Evolutionary conservation across 2,888 invertebrate genomes (phyloP).

Genomic region (Eupithecia exiguata): DNA sequence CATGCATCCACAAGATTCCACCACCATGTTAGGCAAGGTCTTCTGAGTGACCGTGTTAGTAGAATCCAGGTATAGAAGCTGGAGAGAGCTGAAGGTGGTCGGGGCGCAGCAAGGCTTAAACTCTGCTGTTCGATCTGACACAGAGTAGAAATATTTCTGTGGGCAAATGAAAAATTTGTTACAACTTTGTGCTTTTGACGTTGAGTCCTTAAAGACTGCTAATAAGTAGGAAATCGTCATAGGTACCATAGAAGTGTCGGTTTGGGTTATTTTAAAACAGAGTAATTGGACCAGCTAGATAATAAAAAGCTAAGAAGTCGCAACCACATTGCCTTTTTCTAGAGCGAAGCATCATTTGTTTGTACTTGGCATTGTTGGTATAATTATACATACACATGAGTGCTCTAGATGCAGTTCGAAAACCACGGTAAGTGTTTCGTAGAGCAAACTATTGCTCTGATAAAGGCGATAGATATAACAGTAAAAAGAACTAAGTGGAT

Average conservation of each 20-base stretch:
- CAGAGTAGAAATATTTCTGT: constrained; percentile 88
- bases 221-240: neutral
- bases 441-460: no score
- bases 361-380: no score
- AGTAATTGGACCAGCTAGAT: no score
- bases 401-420: no score
- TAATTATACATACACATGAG: no score
- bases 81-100: constrained; percentile 90
- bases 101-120: constrained; percentile 94
- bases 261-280: neutral
- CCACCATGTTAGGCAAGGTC: constrained; percentile 94
- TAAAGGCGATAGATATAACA: no score
- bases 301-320: no score
- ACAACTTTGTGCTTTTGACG: neutral
- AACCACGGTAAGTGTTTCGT: no score
- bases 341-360: no score
- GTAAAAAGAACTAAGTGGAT: neutral
- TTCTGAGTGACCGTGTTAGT: constrained; percentile 91
- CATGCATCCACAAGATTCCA: constrained; percentile 96
- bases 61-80: constrained; percentile 91
- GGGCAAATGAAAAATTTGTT: constrained; percentile 38
- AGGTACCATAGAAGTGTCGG: neutral
- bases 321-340: no score
- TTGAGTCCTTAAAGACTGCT: neutral
- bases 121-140: constrained; percentile 83